Conservation (phyloP, 1,140 invertebrate genomes). For the Zaprionus tsacasi region DNA sequence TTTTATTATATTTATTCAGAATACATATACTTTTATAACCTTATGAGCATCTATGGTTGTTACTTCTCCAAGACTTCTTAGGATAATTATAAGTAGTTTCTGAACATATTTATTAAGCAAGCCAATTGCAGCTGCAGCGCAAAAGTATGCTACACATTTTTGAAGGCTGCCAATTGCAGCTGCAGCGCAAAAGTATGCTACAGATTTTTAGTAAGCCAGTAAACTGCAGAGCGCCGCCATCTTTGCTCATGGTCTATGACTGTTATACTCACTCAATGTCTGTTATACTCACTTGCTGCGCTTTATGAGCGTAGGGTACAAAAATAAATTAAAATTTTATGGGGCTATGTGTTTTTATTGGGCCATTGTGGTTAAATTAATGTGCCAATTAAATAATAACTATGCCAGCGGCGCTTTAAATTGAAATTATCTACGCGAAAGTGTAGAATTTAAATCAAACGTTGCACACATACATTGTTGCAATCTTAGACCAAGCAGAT, state of each 20-base stretch:
- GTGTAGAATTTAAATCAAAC: not conserved
- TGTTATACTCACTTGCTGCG: not conserved
- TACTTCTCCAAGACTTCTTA: too few relatives aligned
- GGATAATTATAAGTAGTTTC: too few relatives aligned
- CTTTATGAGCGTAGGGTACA: constrained; percentile 17
- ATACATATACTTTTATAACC: too few relatives aligned
- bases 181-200: too few relatives aligned
- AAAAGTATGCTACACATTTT: too few relatives aligned
- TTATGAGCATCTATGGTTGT: too few relatives aligned
- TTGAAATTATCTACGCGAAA: constrained; percentile 2
- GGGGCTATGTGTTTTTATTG: constrained; percentile 34
- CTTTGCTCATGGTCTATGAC: not conserved
- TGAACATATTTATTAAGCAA: too few relatives aligned
- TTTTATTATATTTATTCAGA: too few relatives aligned
- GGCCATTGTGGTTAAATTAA: constrained; percentile 51
- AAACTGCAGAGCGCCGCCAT: too few relatives aligned
- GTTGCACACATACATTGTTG: not conserved
- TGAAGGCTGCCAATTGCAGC: too few relatives aligned
- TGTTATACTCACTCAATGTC: not conserved
- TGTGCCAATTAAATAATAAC: constrained; percentile 61
- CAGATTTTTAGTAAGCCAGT: too few relatives aligned
- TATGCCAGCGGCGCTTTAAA: constrained; percentile 22
- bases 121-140: too few relatives aligned
- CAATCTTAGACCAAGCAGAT: not conserved
- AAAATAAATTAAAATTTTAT: constrained; percentile 51